Conservation (phyloP, 2,113 vertebrate genomes). For the Mungos mungo region DNA sequence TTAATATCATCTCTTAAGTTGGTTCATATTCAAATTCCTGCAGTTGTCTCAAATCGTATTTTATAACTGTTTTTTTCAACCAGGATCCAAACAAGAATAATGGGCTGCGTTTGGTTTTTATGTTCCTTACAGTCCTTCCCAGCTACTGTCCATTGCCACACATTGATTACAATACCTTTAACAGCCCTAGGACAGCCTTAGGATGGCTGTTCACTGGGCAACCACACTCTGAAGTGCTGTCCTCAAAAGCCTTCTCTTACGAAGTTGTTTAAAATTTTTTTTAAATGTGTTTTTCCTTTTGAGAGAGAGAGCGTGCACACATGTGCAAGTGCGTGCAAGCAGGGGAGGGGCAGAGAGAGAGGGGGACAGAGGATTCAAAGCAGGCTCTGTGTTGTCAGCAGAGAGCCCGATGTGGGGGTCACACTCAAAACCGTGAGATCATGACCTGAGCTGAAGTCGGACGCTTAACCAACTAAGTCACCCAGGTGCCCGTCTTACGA, state of each 20-base stretch:
- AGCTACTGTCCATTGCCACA: neutral
- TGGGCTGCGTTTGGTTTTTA: neutral
- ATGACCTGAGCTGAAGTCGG: too few species aligned
- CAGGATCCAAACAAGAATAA: neutral
- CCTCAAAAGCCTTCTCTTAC: neutral
- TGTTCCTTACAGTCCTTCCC: neutral
- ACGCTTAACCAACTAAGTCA: too few species aligned
- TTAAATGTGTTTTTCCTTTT: too few species aligned
- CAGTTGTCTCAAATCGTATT: neutral
- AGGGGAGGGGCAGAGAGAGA: too few species aligned
- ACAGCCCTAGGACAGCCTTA: neutral
- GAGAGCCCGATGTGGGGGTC: too few species aligned
- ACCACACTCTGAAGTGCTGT: neutral
- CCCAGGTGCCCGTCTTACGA: neutral
- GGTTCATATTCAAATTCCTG: neutral
- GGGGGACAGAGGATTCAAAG: too few species aligned
- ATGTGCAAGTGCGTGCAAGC: too few species aligned
- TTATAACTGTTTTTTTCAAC: neutral
- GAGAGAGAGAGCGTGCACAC: too few species aligned
- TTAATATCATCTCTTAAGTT: neutral
- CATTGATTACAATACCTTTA: neutral
- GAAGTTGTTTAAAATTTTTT: neutral
- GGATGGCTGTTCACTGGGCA: neutral
- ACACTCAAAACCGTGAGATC: too few species aligned
- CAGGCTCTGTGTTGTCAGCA: too few species aligned